Base-by-base conservation (phyloP, 2,113 vertebrate species). In the Notarius quadriscutis region DNA sequence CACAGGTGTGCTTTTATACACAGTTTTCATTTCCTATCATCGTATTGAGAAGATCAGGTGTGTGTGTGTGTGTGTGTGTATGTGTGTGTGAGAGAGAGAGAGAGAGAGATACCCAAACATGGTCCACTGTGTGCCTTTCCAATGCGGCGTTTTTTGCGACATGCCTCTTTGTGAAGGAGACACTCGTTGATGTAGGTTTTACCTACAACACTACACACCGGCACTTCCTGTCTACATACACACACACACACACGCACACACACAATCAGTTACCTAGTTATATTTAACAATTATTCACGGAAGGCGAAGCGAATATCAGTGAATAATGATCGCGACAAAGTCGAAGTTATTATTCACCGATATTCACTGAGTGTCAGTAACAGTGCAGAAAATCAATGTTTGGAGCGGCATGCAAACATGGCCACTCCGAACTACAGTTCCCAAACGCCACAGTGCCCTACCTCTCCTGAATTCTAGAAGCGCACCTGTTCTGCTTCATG, bases 181-280 rank as follows among this genome's bases (percentile, higher is more conserved):
- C 95, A 95, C 84, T 94, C 88, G 10, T 90, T 96, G 75, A 84
- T 81, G 86, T 94, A 95, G n/a, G 94, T 95, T 83, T 93, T 94
- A 60, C 95, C 95, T 41, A 94, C 58, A 90, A 95, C 92, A 30
- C 95, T 96, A 91, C 95, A 96, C 93, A 95, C 95, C 93, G 95
- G 92, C 82, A 89, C 92, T 93, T 91, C 92, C 94, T 95, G 92
- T 85, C 94, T 95, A 89, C 83, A 89, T 1, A 30, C 30, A 17
- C 5, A 20, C 51, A 18, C 67, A 14, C 27, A 14, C 65, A 72
- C 18, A 14, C 67, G 34, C 63, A 67, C 67, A 71, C 67, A 69
- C 67, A 71, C 1, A 67, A 4, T 1, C n/a, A 67, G 11, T 30
- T 69, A 30, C 18, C 27, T 74, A 27, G 5, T 72, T 22, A 20